Conservation (phyloP, 1,140 invertebrate species). For the Gyrodactylus salaris region DNA sequence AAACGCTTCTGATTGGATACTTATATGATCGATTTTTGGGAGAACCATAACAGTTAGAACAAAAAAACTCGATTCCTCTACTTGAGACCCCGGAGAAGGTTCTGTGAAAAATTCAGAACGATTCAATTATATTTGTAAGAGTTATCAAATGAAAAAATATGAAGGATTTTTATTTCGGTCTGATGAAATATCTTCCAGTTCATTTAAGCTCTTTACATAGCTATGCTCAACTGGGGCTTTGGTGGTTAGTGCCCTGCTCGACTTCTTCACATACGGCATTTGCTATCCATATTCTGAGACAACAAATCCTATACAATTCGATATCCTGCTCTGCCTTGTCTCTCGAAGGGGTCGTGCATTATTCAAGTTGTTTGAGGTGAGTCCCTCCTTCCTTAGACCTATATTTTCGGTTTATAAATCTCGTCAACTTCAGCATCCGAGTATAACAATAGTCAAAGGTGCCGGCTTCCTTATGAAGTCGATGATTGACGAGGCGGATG, state of each 20-base stretch:
- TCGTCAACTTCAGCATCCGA: constrained; percentile 39
- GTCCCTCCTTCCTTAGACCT: no score
- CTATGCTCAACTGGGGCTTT: constrained; percentile 32
- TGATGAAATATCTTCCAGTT: no score
- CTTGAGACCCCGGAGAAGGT: no score
- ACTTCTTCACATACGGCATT: constrained; percentile 85
- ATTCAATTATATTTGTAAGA: no score
- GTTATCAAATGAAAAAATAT: no score
- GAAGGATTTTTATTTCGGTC: no score
- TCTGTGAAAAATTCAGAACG: no score
- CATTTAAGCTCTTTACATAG: constrained; percentile 24
- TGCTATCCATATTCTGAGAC: constrained; percentile 97
- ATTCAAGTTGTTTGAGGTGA: constrained; percentile 62
- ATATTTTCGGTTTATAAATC: constrained; percentile 7
- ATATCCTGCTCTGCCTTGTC: constrained; percentile 62
- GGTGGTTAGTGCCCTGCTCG: constrained; percentile 51
- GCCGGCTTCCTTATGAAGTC: constrained; percentile 80
- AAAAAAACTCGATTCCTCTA: no score
- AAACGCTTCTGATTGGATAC: no score
- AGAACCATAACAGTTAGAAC: no score
- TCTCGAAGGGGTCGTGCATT: constrained; percentile 51
- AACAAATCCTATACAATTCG: constrained; percentile 82
- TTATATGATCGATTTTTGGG: no score
- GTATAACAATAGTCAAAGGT: constrained; percentile 79
- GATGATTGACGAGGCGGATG: constrained; percentile 74